Evolutionary conservation across 2,797 vertebrate species (phyloP), one percentile per base, ranked within the genome.

Genomic region (Sandelia bainsii): DNA sequence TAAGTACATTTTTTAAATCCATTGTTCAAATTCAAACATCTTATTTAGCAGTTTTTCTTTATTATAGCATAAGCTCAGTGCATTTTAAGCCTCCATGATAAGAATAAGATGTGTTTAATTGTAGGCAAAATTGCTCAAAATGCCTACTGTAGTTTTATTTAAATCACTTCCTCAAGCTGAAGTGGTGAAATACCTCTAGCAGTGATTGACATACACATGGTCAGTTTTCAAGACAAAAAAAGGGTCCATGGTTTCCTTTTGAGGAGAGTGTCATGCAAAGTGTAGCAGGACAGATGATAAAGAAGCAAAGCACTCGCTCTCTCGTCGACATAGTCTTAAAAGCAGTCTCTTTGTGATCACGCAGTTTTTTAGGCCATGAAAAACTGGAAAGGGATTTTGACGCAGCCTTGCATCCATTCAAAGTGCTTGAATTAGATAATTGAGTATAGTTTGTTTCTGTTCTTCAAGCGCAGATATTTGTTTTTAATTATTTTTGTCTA

Each of bases 201-300:
- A 19, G 59, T 63, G 75, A 72, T 14, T 70, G 72, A 83, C 77
- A 70, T 72, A 52, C 65, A 88, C 67, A 60, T 63, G 40, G 72
- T 82, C 49, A 4, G 61, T 68, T 45, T 77, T 88, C 70, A 68
- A 84, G 84, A 89, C 79, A 57, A 80, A 81, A 45, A 44, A 56
- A 83, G 19, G 62, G 61, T 89, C 63, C n/a, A 10, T 44, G 32
- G 40, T 77, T 81, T 78, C 69, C 72, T 56, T 72, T 70, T 45
- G 34, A 70, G 72, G 71, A 83, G 69, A 81, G 82, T 62, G 0
- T 83, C 92, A 91, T 92, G 91, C 89, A 90, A 85, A 84, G 75
- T 68, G 84, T 81, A 85, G 87, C 82, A 69, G 71, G 72, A 69
- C 32, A 61, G 78, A 86, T 71, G 72, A 79, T 58, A 62, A 67